Base-by-base conservation (phyloP, 2,888 invertebrate species). In the Hypsopygia costalis region DNA sequence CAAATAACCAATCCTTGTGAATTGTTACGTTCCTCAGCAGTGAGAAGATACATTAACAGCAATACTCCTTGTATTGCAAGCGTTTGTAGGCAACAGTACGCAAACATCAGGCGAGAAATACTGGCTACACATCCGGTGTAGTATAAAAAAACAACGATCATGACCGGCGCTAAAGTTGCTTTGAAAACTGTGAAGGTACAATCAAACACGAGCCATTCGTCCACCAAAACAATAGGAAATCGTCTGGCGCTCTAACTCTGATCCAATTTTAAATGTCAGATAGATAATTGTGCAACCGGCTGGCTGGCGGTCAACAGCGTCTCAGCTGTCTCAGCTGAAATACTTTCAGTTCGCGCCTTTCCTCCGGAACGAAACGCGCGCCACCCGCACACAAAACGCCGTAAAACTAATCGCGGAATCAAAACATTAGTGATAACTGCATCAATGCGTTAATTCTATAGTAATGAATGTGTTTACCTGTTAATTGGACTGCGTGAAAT, bases 201-300 rank as follows among this genome's bases (percentile, higher is more conserved):
- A n/a, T n/a, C n/a, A n/a, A n/a, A n/a, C n/a, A n/a, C n/a, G n/a
- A n/a, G n/a, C n/a, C n/a, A n/a, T n/a, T n/a, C n/a, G n/a, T 7
- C 3, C 25, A 29, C 27, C 36, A 49, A 46, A 40, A 49, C 38
- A 46, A 36, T 40, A 37, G 11, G 20, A 31, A 39, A 6, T 51
- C 51, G 48, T 47, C 70, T 69, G 71, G 62, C 55, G 63, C 45
- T 42, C 62, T 68, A 71, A 57, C 65, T 65, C 65, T 74, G 83
- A 75, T 83, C 86, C 83, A 81, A 85, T 87, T 88, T 88, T 85
- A 86, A 87, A 87, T 88, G 86, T 87, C 87, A 87, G 81, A 80
- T 80, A 81, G 83, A 81, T 85, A 85, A 86, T 87, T 87, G 86
- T 86, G 86, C 75, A 86, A 85, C 76, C 52, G 64, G 62, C 76